A percentile compares a stretch with the other conserved stretches of the same genome.
Evolutionary conservation across 2,113 vertebrate species (phyloP).

Genomic region (Trichechus manatus): DNA sequence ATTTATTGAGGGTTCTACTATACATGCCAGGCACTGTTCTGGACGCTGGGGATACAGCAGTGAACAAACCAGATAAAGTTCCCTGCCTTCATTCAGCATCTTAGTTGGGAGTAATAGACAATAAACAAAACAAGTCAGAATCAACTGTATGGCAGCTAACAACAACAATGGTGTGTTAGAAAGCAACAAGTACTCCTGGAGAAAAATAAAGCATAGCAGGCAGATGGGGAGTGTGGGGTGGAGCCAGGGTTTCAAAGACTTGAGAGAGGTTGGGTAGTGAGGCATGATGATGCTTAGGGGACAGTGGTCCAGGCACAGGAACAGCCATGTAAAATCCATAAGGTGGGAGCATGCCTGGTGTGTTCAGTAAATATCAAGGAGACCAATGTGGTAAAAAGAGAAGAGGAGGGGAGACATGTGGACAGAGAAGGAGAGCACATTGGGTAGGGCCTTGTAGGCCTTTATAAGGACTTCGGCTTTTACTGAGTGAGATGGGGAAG

Average conservation of each 20-base stretch:
- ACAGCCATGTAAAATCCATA: background rate
- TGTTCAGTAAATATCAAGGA: background rate
- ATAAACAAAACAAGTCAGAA: background rate
- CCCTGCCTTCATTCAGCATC: background rate
- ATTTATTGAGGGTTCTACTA: background rate
- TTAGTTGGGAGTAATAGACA: background rate
- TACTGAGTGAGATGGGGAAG: background rate
- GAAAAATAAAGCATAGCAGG: background rate
- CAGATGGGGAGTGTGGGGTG: background rate
- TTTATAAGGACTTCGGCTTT: background rate
- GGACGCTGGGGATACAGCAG: background rate
- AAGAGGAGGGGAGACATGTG: background rate
- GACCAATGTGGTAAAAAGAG: background rate
- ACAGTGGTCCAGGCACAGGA: background rate
- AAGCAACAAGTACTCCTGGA: background rate
- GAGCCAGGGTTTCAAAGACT: background rate
- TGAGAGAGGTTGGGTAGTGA: background rate
- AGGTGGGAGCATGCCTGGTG: background rate
- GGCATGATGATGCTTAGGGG: background rate
- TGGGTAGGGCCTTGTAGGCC: background rate
- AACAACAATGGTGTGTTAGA: background rate
- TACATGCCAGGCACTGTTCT: background rate
- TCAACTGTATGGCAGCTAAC: background rate
- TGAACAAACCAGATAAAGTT: background rate
- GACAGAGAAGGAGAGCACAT: background rate